Base-by-base conservation (phyloP, 1,140 invertebrate species). In the Sarcophaga peregrina region DNA sequence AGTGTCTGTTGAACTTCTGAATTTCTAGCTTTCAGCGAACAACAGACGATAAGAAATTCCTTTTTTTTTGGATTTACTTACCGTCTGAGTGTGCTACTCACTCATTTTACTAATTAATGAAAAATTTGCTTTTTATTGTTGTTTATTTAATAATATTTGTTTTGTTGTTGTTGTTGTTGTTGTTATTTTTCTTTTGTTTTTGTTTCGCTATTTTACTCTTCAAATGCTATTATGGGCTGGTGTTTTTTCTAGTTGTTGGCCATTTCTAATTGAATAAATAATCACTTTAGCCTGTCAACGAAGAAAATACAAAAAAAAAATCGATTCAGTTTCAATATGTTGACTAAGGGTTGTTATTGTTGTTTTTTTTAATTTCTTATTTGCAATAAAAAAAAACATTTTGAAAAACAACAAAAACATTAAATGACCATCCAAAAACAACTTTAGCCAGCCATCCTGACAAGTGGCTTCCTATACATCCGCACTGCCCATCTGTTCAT, bases 51-150 rank as follows among this genome's bases (percentile, higher is more conserved):
- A 4, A 37, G 25, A 37, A 2, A 37, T 37, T 37, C 25, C 25
- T 37, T 37, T 37, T 37, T 37, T 37, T 37, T 37, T 37, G 25
- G 1, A 37, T 37, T 37, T 2, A 37, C 25, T 37, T 37, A 37
- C 25, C 25, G 25, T 37, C 13, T 58, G 54, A n/a, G 54, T 13
- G 54, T n/a, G 13, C 7, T 58, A 10, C 20, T 68, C 17, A n/a
- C 62, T n/a, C 20, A 25, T 68, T 68, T 68, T 20, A 68, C 62
- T 68, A 68, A 68, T 68, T 68, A 68, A 68, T 68, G 17, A 58
- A n/a, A 13, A 13, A 58, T 58, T 58, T 58, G 54, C 54, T n/a
- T n/a, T n/a, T n/a, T n/a, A 58, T 13, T 13, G 54, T 15, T 68
- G 17, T 20, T 37, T 37, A 37, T 37, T 37, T 37, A 37, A 37